Conservation (phyloP, 1,140 invertebrate species). For the Metaphire vulgaris region DNA sequence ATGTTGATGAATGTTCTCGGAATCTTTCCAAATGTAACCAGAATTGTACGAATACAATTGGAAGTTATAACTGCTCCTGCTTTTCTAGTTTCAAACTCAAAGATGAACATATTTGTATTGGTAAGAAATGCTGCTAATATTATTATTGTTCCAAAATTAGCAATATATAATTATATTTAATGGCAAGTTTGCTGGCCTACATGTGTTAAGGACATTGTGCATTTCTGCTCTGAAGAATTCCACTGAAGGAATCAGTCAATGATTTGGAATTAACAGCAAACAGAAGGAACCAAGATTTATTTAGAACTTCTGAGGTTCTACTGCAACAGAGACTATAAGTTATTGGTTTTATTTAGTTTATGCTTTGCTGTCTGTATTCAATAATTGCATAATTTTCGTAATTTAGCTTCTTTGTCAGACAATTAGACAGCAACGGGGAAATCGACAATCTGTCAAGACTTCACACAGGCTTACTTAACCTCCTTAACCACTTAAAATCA, state of each 20-base stretch:
- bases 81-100: neutral
- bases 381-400: neutral
- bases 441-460: too few species aligned
- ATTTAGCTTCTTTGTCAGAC: neutral
- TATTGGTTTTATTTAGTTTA: too few species aligned
- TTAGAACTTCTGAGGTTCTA: neutral
- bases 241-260: too few species aligned
- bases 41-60: neutral
- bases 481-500: too few species aligned
- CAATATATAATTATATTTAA: neutral
- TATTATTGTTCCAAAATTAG: neutral
- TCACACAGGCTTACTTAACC: too few species aligned
- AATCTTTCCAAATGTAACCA: constrained; percentile 6
- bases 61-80: neutral
- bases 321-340: too few species aligned
- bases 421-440: too few species aligned
- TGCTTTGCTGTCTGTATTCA: neutral
- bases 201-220: neutral
- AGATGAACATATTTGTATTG: neutral
- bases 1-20: neutral
- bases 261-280: too few species aligned
- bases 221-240: neutral
- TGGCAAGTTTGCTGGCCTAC: neutral
- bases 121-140: neutral
- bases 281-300: neutral